Percentiles rank a stretch among this genome's conserved stretches.
Conservation (phyloP, 2,113 vertebrate genomes). For the Patagioenas fasciata region DNA sequence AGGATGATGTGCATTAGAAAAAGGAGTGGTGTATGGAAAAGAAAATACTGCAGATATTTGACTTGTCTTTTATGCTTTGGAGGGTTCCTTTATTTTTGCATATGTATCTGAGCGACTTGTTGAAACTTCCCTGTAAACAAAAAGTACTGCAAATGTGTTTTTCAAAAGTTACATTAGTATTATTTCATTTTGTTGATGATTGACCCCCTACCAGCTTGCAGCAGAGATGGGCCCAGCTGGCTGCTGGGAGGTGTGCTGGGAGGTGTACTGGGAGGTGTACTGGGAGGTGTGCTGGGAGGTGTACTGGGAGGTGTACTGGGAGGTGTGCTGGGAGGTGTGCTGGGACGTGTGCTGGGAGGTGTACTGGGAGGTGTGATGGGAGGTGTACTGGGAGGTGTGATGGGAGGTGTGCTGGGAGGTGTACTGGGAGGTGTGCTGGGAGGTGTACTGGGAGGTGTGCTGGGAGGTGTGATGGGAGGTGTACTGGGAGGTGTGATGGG, state of each 20-base stretch:
- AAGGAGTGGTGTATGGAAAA: constrained; percentile 70
- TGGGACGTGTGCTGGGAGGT: too few species aligned
- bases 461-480: too few species aligned
- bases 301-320: too few species aligned
- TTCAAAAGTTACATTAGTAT: constrained; percentile 86
- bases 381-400: too few species aligned
- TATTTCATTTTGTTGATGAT: constrained; percentile 59
- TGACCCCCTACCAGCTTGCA: background rate
- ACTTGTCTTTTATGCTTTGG: constrained; percentile 76
- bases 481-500: too few species aligned
- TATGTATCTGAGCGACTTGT: constrained; percentile 60
- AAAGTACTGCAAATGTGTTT: constrained; percentile 75
- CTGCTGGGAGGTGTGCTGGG: background rate
- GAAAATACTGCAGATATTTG: constrained; percentile 72
- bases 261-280: too few species aligned
- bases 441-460: too few species aligned
- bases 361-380: too few species aligned
- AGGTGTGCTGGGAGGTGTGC: too few species aligned
- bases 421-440: too few species aligned
- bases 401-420: too few species aligned
- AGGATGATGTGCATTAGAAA: constrained; percentile 81
- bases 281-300: too few species aligned
- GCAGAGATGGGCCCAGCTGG: background rate
- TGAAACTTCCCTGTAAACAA: constrained; percentile 75
- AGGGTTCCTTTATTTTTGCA: constrained; percentile 79